Conservation (phyloP, 2,888 invertebrate genomes). For the Apotomis capreana region DNA sequence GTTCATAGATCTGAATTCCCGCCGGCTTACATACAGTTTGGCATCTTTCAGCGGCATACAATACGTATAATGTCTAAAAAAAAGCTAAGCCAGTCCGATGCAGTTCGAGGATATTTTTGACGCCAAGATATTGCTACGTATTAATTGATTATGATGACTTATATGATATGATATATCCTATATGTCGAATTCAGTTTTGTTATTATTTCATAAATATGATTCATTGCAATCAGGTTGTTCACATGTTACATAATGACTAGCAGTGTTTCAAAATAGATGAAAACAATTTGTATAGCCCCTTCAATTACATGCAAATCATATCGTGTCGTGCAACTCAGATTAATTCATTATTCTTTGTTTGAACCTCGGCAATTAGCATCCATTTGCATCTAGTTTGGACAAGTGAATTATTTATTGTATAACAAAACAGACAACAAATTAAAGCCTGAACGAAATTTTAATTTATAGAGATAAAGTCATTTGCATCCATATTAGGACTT, state of each 20-base stretch:
- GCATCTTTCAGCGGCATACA: too few relatives aligned
- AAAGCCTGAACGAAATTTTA: constrained; percentile 32
- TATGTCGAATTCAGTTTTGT: too few relatives aligned
- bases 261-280: constrained; percentile 37
- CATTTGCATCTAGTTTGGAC: constrained; percentile 39
- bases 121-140: too few relatives aligned
- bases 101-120: too few relatives aligned
- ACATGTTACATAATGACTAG: constrained; percentile 23
- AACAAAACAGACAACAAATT: constrained; percentile 30
- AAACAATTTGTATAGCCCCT: constrained; percentile 42
- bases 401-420: constrained; percentile 40
- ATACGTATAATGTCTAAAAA: too few relatives aligned
- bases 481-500: constrained; percentile 19
- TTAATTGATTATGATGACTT: too few relatives aligned
- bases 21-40: too few relatives aligned
- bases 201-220: too few relatives aligned
- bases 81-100: too few relatives aligned
- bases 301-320: constrained; percentile 47
- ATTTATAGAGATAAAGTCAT: constrained; percentile 33
- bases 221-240: constrained; percentile 6
- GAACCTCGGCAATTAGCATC: constrained; percentile 36
- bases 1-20: too few relatives aligned
- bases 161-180: too few relatives aligned
- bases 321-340: constrained; percentile 31
- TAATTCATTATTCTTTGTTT: constrained; percentile 40